These are phyloP conservation scores for Leucosticte australis DNA, from an alignment of 2,113 vertebrate species.

Conservation along the genomic window DNA sequence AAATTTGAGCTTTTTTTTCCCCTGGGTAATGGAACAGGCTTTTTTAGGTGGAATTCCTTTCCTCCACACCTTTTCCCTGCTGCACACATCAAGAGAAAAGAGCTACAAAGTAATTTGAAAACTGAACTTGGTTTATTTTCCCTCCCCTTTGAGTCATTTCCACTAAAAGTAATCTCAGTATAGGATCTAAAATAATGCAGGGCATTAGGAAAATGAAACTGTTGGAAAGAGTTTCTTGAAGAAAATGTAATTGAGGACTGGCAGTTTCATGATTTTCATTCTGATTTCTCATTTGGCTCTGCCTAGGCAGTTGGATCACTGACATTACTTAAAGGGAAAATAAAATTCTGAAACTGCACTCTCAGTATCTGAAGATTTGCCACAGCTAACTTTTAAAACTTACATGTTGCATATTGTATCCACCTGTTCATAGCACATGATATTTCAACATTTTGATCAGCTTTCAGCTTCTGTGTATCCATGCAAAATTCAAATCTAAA, in stretches of 20 bases:
- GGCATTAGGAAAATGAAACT: slow-evolving; percentile 22
- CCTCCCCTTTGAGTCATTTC: background rate
- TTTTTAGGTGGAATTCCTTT: background rate
- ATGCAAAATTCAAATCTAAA: background rate
- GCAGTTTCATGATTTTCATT: slow-evolving; percentile 13
- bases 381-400: background rate
- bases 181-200: background rate
- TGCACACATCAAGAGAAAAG: background rate
- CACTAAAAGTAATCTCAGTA: background rate
- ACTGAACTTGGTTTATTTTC: background rate
- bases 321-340: background rate
- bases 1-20: background rate
- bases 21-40: background rate
- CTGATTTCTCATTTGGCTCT: slow-evolving; percentile 30
- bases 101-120: background rate
- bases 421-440: background rate
- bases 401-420: background rate
- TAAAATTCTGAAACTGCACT: background rate
- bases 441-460: background rate
- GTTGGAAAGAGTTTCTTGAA: background rate
- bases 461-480: background rate
- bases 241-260: background rate
- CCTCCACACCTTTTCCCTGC: background rate
- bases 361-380: background rate
- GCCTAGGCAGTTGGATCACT: background rate